Evolutionary conservation across 2,888 invertebrate genomes (phyloP).

Genomic region (Cremastobaeus sp.): DNA sequence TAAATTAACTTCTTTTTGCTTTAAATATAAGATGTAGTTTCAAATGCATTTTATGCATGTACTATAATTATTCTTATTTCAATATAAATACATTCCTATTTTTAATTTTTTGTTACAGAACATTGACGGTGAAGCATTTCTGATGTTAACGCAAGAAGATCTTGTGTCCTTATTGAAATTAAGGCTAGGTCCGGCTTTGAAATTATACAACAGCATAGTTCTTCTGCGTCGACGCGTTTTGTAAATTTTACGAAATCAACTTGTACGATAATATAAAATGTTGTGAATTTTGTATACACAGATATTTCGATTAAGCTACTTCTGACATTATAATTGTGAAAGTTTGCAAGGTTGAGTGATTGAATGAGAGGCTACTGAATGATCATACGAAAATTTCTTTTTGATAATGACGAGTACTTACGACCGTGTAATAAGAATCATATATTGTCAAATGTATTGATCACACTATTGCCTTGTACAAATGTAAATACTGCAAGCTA

Average conservation of each 20-base stretch:
- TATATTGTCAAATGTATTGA: constrained; percentile 20
- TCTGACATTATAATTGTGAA: too few relatives aligned
- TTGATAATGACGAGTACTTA: constrained; percentile 48
- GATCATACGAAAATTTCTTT: too few relatives aligned
- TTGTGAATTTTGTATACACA: constrained; percentile 12
- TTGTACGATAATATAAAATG: constrained; percentile 16
- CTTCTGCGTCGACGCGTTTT: constrained; percentile 79
- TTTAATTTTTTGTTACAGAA: constrained; percentile 76
- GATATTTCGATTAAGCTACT: too few relatives aligned
- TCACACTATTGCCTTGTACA: constrained; percentile 31
- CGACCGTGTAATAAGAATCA: constrained; percentile 56
- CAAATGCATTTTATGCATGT: too few relatives aligned
- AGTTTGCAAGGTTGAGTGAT: too few relatives aligned
- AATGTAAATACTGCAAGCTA: constrained; percentile 48
- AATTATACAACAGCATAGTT: constrained; percentile 86
- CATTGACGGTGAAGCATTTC: constrained; percentile 90
- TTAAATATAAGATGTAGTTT: too few relatives aligned
- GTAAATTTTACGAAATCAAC: constrained; percentile 63
- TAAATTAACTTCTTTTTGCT: too few relatives aligned
- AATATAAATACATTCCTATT: constrained; percentile 15
- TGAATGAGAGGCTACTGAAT: too few relatives aligned
- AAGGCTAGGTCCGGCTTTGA: constrained; percentile 91
- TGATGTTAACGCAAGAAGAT: constrained; percentile 90
- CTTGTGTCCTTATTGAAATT: constrained; percentile 86
- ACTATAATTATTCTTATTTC: constrained; percentile 7